Evolutionary conservation across 2,888 invertebrate species (phyloP).

Genomic region (Eledona agricola): DNA sequence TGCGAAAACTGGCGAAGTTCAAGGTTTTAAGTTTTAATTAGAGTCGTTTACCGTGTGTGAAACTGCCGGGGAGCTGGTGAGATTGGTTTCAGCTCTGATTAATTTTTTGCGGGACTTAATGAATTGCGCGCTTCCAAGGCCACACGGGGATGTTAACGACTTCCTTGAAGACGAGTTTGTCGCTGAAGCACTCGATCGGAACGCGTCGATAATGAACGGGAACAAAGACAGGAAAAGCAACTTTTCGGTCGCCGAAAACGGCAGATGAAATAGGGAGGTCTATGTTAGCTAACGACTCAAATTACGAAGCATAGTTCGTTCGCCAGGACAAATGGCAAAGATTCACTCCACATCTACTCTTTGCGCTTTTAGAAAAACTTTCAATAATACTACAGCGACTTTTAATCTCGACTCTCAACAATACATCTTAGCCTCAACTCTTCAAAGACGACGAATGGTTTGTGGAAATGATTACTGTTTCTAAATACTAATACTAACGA

Average conservation of each 20-base stretch:
- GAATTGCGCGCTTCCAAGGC: background rate
- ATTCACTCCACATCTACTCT: constrained; percentile 2
- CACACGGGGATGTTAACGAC: background rate
- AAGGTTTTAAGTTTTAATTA: constrained; percentile 27
- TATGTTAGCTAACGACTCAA: background rate
- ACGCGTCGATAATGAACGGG: constrained; percentile 44
- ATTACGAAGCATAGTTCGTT: background rate
- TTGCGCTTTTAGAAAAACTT: constrained; percentile 3
- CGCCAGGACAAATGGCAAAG: background rate
- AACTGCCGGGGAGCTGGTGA: too few species aligned
- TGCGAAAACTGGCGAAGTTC: constrained; percentile 22
- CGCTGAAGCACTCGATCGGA: constrained; percentile 40
- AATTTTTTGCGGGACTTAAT: background rate
- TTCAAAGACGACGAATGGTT: too few species aligned
- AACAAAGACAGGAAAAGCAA: constrained; percentile 28
- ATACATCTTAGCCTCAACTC: too few species aligned
- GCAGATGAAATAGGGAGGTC: background rate
- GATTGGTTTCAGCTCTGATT: too few species aligned
- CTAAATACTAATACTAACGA: too few species aligned
- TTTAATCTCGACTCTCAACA: constrained; percentile 13
- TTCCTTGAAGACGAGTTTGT: constrained; percentile 16
- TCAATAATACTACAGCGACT: constrained; percentile 12
- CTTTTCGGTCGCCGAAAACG: constrained; percentile 18
- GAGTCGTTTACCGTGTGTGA: constrained; percentile 1
- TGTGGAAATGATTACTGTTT: too few species aligned